Conservation (phyloP, 2,888 invertebrate species). For the Diloba caeruleocephala region DNA sequence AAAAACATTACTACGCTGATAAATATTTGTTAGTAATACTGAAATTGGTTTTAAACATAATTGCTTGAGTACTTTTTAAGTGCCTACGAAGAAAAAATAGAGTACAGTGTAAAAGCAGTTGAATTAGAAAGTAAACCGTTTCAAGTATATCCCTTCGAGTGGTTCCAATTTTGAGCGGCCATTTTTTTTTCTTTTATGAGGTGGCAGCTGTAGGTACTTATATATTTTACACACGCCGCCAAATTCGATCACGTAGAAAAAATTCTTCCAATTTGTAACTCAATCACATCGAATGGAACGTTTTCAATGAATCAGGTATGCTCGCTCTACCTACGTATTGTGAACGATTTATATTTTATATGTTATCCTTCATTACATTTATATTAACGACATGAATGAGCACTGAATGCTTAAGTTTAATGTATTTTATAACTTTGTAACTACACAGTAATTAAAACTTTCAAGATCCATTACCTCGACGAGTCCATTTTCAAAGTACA, state of each 20-base stretch:
- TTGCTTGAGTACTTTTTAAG: not conserved
- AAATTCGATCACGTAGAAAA: constrained; percentile 40
- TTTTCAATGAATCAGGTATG: constrained; percentile 31
- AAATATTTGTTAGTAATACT: too few species aligned
- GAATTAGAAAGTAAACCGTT: constrained; percentile 20
- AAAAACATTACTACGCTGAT: not conserved
- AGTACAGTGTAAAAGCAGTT: constrained; percentile 5
- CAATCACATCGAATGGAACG: constrained; percentile 38
- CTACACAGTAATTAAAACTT: constrained; percentile 1
- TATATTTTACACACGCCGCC: constrained; percentile 32
- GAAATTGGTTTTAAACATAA: not conserved
- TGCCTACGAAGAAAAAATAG: constrained; percentile 1
- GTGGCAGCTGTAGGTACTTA: constrained; percentile 15
- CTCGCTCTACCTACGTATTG: constrained; percentile 1
- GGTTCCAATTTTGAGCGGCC: constrained; percentile 11
- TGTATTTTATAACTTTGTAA: constrained; percentile 3
- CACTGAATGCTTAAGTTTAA: constrained; percentile 1
- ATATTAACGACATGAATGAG: not conserved
- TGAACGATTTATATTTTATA: constrained; percentile 10
- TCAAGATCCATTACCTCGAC: not conserved
- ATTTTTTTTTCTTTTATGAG: constrained; percentile 13
- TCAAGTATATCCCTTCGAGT: constrained; percentile 4
- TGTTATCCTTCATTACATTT: constrained; percentile 2
- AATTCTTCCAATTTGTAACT: constrained; percentile 51
- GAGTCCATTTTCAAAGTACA: not conserved